Evolutionary conservation across 37 sponge, comb jelly and placozoan species (phyloP), one percentile per base, ranked within the genome.

Genomic region (Halichondria panicea): DNA sequence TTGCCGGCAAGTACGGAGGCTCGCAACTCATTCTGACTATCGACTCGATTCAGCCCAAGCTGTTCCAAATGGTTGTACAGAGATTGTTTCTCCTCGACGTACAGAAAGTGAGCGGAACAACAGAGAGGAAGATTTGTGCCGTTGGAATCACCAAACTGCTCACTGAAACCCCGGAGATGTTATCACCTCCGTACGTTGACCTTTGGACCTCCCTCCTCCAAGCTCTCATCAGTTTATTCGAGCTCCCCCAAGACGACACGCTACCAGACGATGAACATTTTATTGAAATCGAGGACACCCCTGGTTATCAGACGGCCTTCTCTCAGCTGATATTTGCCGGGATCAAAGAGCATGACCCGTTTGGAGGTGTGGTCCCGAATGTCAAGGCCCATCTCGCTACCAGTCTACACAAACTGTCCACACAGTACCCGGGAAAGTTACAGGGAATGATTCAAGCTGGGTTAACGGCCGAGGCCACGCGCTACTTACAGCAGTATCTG

Each of bases 271-370:
- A 97, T 37, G 98, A 97, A 30, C 95, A 94, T 60, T 97, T 94
- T 64, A 89, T 94, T 21, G 98, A 97, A 70, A 84, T 97, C 38
- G 98, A 97, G 37, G 98, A 97, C 66, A 94, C 92, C n/a, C 95
- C 98, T 18, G 98, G 98, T 35, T 97, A 97, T 72, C 93, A 94
- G 71, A 83, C 95, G 0, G 90, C 95, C 27, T 97, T 78, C 81
- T 86, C 88, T 13, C 95, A 94, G 75, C 83, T 97, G 44, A 64
- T 91, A 8, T 94, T 91, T 73, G 95, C 90, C 9, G 93, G 93
- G 36, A 70, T 69, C 48, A 81, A 91, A 43, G 87, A 88, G 5
- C 83, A 88, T 30, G 95, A 97, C 67, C 98, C 98, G 6, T 93
- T 96, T 68, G 77, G 65, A 0, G 61, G 67, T 3, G 64, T 63